These are phyloP conservation scores for Arenaria interpres DNA, from an alignment of 2,113 vertebrate genomes.

Conservation along the genomic window DNA sequence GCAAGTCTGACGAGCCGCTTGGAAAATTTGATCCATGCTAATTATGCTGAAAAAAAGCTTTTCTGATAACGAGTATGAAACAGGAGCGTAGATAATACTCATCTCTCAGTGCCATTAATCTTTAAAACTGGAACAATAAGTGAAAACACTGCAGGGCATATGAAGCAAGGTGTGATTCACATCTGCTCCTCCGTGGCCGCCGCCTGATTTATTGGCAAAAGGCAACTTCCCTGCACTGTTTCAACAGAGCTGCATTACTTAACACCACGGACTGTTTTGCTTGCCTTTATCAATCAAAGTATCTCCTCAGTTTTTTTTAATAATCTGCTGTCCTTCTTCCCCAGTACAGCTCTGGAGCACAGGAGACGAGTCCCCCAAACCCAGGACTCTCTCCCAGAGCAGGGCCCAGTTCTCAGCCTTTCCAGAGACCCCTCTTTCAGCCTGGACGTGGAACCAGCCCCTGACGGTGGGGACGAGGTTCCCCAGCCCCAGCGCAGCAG, in stretches of 20 bases:
- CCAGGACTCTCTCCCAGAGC: fast-evolving
- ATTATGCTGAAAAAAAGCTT: conserved; percentile 49
- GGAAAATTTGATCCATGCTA: conserved; percentile 47
- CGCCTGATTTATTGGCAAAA: conserved; percentile 57
- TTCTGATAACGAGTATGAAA: conserved; percentile 56
- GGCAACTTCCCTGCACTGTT: conserved; percentile 37
- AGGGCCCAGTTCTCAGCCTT: not conserved
- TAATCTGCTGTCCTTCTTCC: not conserved
- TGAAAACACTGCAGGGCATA: conserved; percentile 61
- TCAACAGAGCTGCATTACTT: conserved; percentile 58
- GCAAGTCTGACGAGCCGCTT: not conserved
- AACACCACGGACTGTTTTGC: not conserved
- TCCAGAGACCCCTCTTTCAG: not conserved
- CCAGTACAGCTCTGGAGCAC: not conserved
- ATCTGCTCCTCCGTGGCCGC: conserved; percentile 36
- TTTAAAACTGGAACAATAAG: conserved; percentile 62
- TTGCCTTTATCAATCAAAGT: not conserved
- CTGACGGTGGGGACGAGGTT: fast-evolving
- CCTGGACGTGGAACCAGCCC: fast-evolving
- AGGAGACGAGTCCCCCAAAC: not conserved
- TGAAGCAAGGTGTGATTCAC: conserved; percentile 73
- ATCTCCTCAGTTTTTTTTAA: not conserved
- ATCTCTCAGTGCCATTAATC: conserved; percentile 61
- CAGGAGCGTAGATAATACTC: conserved; percentile 42
- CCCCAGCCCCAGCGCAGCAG: not conserved